phyloP scores from a whole-genome alignment of 2,113 vertebrate species.

The Etheostoma spectabile region DNA sequence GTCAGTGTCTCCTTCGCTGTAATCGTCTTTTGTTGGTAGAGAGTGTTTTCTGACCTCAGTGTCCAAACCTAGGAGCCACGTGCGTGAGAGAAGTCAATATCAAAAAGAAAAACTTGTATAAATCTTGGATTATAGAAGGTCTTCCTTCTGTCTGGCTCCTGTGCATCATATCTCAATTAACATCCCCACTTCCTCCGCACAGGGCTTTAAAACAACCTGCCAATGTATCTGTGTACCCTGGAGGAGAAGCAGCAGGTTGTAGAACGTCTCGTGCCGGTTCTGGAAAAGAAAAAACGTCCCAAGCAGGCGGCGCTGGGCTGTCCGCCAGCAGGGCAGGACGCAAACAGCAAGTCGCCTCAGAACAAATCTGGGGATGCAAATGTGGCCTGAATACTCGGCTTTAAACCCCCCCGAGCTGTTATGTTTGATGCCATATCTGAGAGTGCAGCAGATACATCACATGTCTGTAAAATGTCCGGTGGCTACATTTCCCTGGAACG shows the following conservation, averaged over 20 bases:
- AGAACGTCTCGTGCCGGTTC: neutral
- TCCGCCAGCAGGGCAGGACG: neutral
- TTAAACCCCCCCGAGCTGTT: neutral
- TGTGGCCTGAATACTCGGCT: no score
- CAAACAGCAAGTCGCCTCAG: slow-evolving; percentile 11
- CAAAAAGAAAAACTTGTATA: neutral
- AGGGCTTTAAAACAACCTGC: neutral
- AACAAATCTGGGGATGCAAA: slow-evolving; percentile 13
- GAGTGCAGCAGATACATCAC: neutral
- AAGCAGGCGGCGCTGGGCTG: neutral
- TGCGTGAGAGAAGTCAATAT: neutral
- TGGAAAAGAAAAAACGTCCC: slow-evolving; percentile 1
- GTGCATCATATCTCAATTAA: neutral
- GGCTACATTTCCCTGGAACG: neutral
- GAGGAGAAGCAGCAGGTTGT: slow-evolving; percentile 1
- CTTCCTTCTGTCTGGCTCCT: no score
- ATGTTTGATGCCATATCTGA: neutral
- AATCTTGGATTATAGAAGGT: neutral
- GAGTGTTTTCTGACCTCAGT: neutral
- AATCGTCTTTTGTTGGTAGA: neutral
- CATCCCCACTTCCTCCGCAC: neutral
- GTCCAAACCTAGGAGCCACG: neutral
- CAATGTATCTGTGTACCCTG: neutral
- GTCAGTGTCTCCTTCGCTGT: no score
- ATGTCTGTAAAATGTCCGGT: neutral